These are phyloP conservation scores for Anticlea derivata DNA, from an alignment of 2,888 invertebrate species.

Conservation along the genomic window DNA sequence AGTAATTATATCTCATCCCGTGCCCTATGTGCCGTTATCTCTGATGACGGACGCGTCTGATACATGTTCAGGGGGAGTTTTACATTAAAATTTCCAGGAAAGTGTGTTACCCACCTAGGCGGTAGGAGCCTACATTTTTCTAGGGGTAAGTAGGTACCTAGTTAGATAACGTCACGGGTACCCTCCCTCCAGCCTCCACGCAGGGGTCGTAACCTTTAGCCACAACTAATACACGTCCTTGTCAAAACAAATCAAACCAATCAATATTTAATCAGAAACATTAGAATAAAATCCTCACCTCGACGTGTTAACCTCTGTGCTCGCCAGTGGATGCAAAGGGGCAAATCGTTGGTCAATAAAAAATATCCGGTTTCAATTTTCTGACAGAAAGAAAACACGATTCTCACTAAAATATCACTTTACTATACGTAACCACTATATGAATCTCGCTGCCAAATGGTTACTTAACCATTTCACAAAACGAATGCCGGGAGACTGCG, in stretches of 20 bases:
- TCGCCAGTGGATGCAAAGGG: constrained; percentile 25
- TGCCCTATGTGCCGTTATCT: too few species aligned
- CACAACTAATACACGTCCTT: constrained; percentile 46
- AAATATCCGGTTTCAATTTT: constrained; percentile 18
- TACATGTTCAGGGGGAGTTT: too few species aligned
- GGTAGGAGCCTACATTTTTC: constrained; percentile 27
- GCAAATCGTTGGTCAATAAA: constrained; percentile 10
- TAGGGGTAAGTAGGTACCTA: constrained; percentile 54
- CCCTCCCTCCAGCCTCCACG: constrained; percentile 49
- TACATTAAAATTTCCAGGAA: constrained; percentile 11
- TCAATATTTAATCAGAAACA: constrained; percentile 49
- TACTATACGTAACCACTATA: constrained; percentile 43
- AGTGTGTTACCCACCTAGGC: neutral
- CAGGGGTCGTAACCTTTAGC: constrained; percentile 72
- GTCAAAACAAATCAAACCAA: constrained; percentile 61
- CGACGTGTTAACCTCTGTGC: constrained; percentile 39
- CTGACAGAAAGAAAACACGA: constrained; percentile 32
- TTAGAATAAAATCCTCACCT: constrained; percentile 50
- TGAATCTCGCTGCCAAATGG: constrained; percentile 41
- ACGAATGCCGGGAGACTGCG: constrained; percentile 44
- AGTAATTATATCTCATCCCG: too few species aligned
- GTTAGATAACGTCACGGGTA: constrained; percentile 65
- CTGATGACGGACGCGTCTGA: too few species aligned
- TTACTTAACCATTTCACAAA: constrained; percentile 75
- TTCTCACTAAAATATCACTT: constrained; percentile 31